These are phyloP conservation scores for Torymus aiolomorphi DNA, from an alignment of 2,888 invertebrate species.

Conservation along the genomic window DNA sequence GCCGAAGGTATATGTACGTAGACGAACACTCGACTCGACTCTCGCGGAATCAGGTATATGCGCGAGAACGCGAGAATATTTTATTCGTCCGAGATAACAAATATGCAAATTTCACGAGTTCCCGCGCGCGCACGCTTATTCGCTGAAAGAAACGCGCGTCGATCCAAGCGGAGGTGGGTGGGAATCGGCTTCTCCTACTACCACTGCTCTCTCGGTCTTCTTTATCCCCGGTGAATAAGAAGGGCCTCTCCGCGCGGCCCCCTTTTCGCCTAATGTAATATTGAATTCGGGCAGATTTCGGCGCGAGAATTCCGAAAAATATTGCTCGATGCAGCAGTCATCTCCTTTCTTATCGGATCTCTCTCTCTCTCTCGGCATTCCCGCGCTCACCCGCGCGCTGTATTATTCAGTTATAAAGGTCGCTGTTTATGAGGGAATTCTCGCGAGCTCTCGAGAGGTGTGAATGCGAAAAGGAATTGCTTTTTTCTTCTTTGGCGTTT, in stretches of 20 bases:
- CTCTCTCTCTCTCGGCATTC: no score
- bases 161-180: not conserved
- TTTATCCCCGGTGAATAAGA: slow-evolving; percentile 35
- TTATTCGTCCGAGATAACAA: slow-evolving; percentile 54
- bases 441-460: no score
- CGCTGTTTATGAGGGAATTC: no score
- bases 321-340: slow-evolving; percentile 1
- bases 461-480: no score
- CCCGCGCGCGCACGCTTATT: slow-evolving; percentile 25
- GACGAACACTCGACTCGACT: not conserved
- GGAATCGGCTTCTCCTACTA: no score
- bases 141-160: slow-evolving; percentile 34
- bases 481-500: no score
- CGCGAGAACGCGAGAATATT: slow-evolving; percentile 35
- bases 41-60: slow-evolving; percentile 30
- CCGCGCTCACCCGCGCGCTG: no score
- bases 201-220: slow-evolving; percentile 31
- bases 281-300: slow-evolving; percentile 52
- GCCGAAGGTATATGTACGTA: slow-evolving; percentile 11
- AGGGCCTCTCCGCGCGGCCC: slow-evolving; percentile 26
- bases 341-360: no score
- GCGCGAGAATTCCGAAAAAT: slow-evolving; percentile 35
- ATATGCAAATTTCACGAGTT: slow-evolving; percentile 53
- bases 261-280: slow-evolving; percentile 42
- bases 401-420: no score